Conservation (phyloP, 2,113 vertebrate genomes). For the Chascanopsetta lugubris region DNA sequence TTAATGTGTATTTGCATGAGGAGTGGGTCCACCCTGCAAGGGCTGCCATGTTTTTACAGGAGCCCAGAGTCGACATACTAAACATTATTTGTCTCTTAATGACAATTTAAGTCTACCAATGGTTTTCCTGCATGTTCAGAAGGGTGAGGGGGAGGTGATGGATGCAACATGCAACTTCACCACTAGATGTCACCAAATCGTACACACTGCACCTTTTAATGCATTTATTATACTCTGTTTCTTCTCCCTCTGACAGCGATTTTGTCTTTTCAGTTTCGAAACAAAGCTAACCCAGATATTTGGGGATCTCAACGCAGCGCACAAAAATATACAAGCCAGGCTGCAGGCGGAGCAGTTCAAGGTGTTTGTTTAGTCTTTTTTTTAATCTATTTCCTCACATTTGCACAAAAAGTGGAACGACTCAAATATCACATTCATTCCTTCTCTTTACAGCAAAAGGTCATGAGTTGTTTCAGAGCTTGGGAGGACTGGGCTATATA, state of each 20-base stretch:
- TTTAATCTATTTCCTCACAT: neutral
- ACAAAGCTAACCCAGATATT: constrained; percentile 82
- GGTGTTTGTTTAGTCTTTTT: constrained; percentile 60
- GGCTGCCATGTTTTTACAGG: no score
- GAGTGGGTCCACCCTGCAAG: no score
- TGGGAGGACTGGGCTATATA: constrained; percentile 88
- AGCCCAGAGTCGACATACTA: no score
- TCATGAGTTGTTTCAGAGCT: constrained; percentile 82
- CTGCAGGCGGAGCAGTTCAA: constrained; percentile 86
- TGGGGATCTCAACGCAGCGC: constrained; percentile 77
- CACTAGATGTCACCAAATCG: no score
- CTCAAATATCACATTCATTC: neutral
- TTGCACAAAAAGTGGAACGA: neutral
- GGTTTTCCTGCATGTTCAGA: no score
- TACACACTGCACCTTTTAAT: no score
- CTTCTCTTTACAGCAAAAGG: constrained; percentile 78
- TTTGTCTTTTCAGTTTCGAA: constrained; percentile 78
- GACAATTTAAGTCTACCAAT: no score
- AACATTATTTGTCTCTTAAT: no score
- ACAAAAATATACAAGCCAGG: constrained; percentile 83
- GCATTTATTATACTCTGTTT: neutral
- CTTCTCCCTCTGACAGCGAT: constrained; percentile 8
- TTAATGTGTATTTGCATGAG: no score
- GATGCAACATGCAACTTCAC: no score
- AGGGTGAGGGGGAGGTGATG: no score